phyloP scores from a whole-genome alignment of 2,888 invertebrate species.

The Volucella inflata region DNA sequence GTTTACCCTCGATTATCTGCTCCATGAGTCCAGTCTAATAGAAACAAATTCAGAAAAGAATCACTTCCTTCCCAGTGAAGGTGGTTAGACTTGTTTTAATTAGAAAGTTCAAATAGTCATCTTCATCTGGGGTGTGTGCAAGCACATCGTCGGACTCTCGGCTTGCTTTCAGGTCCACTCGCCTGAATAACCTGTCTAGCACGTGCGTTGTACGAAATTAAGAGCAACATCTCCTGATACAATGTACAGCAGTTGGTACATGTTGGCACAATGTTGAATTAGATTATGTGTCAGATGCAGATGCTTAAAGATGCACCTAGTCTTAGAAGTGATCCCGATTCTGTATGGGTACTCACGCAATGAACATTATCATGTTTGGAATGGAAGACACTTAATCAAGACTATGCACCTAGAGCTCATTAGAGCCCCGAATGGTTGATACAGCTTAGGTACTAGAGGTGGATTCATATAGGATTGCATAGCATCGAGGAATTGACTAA shows the following conservation, averaged over 20 bases:
- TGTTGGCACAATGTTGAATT: conserved; percentile 37
- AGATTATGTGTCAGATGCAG: conserved; percentile 42
- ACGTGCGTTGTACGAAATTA: conserved; percentile 49
- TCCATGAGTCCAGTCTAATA: conserved; percentile 51
- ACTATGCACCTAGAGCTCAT: conserved; percentile 56
- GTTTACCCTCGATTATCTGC: conserved; percentile 66
- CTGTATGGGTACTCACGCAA: conserved; percentile 28
- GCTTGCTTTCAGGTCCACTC: conserved; percentile 13
- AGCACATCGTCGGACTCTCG: conserved; percentile 2
- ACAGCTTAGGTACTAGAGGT: conserved; percentile 2
- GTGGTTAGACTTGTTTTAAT: conserved; percentile 64
- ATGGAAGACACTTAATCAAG: conserved; percentile 53
- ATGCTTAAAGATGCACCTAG: conserved; percentile 25
- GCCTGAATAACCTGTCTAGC: conserved; percentile 38
- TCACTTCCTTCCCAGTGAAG: conserved; percentile 64
- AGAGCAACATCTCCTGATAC: conserved; percentile 12
- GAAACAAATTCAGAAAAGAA: neutral
- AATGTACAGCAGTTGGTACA: conserved; percentile 1
- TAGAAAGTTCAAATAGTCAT: conserved; percentile 54
- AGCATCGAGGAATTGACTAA: conserved; percentile 49
- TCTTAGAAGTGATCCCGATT: conserved; percentile 56
- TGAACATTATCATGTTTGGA: conserved; percentile 29
- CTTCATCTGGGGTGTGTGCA: neutral
- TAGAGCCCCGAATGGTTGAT: neutral
- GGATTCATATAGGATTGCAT: conserved; percentile 13